phyloP scores from a whole-genome alignment of 2,797 vertebrate species.

The Anguilla megastoma region DNA sequence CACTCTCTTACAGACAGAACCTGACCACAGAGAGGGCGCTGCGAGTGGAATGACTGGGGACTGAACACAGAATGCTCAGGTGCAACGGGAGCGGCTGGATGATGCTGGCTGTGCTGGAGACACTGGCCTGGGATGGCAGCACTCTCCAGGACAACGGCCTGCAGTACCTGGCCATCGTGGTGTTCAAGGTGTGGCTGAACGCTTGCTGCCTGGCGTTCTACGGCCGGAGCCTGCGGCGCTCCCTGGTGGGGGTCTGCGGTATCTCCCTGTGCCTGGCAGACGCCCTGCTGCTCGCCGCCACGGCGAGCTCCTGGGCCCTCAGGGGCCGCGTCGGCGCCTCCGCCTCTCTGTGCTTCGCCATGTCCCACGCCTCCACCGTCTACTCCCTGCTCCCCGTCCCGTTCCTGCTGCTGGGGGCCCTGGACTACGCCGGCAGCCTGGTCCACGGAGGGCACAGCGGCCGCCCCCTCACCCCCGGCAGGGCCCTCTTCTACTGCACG shows the following conservation, averaged over 20 bases:
- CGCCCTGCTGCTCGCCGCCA: slow-evolving; percentile 33
- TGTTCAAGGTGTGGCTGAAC: slow-evolving; percentile 65
- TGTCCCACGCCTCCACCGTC: slow-evolving; percentile 54
- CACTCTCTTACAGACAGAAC: not conserved
- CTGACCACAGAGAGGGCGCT: not conserved
- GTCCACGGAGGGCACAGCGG: too few relatives aligned
- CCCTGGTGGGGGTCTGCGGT: slow-evolving; percentile 59
- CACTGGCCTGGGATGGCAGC: not conserved
- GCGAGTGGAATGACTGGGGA: not conserved
- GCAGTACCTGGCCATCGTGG: slow-evolving; percentile 56
- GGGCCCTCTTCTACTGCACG: slow-evolving; percentile 40
- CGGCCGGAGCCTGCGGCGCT: slow-evolving; percentile 36
- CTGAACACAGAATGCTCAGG: not conserved
- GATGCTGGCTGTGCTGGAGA: slow-evolving; percentile 63
- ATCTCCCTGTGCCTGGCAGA: slow-evolving; percentile 64
- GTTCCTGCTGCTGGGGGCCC: slow-evolving; percentile 52
- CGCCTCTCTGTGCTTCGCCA: slow-evolving; percentile 52
- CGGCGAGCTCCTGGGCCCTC: slow-evolving; percentile 47
- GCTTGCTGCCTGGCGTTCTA: slow-evolving; percentile 40
- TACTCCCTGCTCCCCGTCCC: slow-evolving; percentile 65
- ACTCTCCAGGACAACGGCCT: slow-evolving; percentile 42
- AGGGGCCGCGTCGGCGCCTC: slow-evolving; percentile 16
- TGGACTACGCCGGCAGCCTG: slow-evolving; percentile 56
- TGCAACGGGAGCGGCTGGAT: not conserved
- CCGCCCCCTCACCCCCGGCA: not conserved